A percentile compares a stretch with the other conserved stretches of the same genome.
These are phyloP conservation scores for Pseudochirops cupreus DNA, from an alignment of 2,797 vertebrate genomes.

Conservation along the genomic window DNA sequence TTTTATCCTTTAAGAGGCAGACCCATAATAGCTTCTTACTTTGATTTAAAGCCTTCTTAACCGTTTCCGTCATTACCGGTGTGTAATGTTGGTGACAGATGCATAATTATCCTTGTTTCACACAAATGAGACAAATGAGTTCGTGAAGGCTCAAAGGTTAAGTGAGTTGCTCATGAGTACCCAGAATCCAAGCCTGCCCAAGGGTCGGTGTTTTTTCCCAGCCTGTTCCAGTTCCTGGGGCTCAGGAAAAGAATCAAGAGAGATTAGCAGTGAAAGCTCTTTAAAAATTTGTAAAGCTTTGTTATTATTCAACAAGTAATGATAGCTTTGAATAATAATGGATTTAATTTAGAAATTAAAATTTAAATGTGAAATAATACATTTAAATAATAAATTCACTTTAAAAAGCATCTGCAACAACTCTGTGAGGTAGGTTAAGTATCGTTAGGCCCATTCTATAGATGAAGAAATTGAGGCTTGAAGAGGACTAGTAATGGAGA, in stretches of 20 bases:
- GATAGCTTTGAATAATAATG: neutral
- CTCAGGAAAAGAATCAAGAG: neutral
- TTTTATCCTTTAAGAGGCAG: neutral
- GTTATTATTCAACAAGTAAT: neutral
- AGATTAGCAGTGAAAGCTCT: neutral
- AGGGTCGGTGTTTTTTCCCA: neutral
- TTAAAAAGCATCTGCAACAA: neutral
- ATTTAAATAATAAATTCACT: neutral
- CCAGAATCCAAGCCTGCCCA: neutral
- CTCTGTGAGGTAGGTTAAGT: neutral
- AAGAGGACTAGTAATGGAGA: neutral
- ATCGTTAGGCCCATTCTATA: neutral
- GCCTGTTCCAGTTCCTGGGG: neutral
- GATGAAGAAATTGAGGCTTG: neutral
- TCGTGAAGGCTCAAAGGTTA: neutral
- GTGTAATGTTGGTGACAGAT: neutral
- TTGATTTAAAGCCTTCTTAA: neutral
- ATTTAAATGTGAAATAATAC: neutral
- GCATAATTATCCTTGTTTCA: neutral
- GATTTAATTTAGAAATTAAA: neutral
- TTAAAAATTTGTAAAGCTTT: neutral
- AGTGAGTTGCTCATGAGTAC: neutral
- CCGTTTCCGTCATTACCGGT: neutral
- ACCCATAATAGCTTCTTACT: neutral
- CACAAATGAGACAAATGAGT: neutral